Evolutionary conservation across 2,888 invertebrate species (phyloP), one percentile per base, ranked within the genome.

Genomic region (Eupithecia exiguata): DNA sequence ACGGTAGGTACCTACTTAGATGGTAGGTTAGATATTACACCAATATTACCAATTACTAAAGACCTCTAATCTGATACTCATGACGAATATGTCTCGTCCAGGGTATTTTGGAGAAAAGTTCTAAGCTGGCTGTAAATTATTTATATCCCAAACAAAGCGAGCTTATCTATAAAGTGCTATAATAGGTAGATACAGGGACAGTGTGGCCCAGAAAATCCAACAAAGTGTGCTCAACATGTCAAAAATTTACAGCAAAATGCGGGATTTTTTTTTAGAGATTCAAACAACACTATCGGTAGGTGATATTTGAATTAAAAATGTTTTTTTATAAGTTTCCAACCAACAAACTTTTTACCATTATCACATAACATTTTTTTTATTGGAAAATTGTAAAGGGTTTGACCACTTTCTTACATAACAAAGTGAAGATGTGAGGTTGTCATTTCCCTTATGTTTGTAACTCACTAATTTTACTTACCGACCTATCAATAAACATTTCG

Each of bases 111-210:
- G 81, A 49, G 49, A 74, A 73, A 25, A 38, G 53, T 72, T 74
- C 61, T 74, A 80, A 78, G 74, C 70, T 79, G 74, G 74, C 75
- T 79, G 80, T 82, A 79, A 79, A 78, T 84, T 79, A 82, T 83
- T 82, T 80, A 80, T 83, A 79, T 78, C 74, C 78, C 78, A 81
- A 81, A 82, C 82, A 83, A 81, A 81, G 74, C 78, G 78, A 79
- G 80, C 79, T 81, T 82, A 83, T 84, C 80, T 79, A 79, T 83
- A 84, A 83, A 82, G 84, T 83, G 82, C 77, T 76, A 78, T 79
- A 80, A 84, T 80, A 83, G 14, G 69, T 80, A 84, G 21, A 38
- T 69, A 14, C 49, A 36, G n/a, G n/a, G 36, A 68, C 7, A 53
- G 21, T 6, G 36, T 21, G 36, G 18, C 36, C 68, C 38, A 40